Evolutionary conservation across 2,888 invertebrate species (phyloP), one percentile per base, ranked within the genome.

Genomic region (Protodeltote pygarga): DNA sequence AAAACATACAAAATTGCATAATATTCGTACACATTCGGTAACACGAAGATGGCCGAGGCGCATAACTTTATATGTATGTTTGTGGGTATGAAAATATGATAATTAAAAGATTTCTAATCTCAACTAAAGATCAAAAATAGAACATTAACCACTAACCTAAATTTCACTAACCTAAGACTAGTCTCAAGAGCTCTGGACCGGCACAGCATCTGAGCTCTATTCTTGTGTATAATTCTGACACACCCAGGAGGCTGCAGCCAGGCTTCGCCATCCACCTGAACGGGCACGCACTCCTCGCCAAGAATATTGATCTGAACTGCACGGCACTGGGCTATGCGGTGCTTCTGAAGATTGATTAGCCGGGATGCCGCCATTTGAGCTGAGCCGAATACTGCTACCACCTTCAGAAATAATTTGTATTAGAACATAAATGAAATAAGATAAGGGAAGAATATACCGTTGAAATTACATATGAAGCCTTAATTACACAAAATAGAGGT

Each of bases 231-330:
- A 65, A 99, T 98, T 42, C 98, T 93, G 65, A 99, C 98, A 81
- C 98, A 97, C 21, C 99, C 99, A 0, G 99, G 98, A 0, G 98
- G 98, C 84, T 99, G 99, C 24, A 98, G 93, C 99, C 99, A 99
- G 1, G 99, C 98, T 86, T 99, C 99, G 0, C 99, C 99, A 79
- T 99, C 99, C 24, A 98, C 98, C 90, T 81, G 83, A 38, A 98
- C 97, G 0, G 98, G 98, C 10, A 98, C 97, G 35, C 98, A 97
- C 88, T 95, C 98, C 32, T 97, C 96, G 10, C 97, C 98, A 68
- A 98, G 92, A 72, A 99, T 98, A 77, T 97, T 98, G 65, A 99
- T 98, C 89, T 98, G 98, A 2, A 99, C 97, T 23, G 97, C 97
- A 67, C 98, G 96, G 81, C 99, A 99, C 83, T 99, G 99, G 1